Percentiles rank a stretch among this genome's conserved stretches.
Conservation (phyloP, 1,140 invertebrate species). For the Metaphire vulgaris region DNA sequence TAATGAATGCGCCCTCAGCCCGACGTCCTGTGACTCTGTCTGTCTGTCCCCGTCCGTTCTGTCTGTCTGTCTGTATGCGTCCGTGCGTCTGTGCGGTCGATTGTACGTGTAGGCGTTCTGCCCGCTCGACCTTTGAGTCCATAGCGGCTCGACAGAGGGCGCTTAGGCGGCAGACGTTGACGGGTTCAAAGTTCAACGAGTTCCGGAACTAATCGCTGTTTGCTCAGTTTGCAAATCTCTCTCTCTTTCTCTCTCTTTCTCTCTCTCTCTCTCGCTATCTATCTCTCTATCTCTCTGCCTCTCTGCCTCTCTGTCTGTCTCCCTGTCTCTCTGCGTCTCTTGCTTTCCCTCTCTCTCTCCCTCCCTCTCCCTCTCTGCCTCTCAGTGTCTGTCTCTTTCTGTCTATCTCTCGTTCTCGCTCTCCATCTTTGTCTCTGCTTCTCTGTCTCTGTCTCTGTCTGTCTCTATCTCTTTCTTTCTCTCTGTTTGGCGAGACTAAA, state of each 20-base stretch:
- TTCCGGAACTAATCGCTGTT: not conserved
- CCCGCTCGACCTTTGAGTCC: not conserved
- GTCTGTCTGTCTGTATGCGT: not conserved
- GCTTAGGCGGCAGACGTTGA: not conserved
- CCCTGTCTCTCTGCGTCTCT: not conserved
- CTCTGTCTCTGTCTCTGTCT: conserved; percentile 1
- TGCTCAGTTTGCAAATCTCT: not conserved
- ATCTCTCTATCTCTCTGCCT: not conserved
- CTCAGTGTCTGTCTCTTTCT: not conserved
- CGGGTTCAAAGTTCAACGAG: not conserved
- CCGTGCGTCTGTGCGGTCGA: not conserved
- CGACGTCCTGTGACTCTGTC: too few relatives aligned
- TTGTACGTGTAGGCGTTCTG: not conserved
- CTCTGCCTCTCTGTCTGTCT: not conserved
- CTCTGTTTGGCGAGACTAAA: too few relatives aligned
- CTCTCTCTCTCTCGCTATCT: not conserved
- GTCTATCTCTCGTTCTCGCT: not conserved
- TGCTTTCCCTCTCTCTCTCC: not conserved
- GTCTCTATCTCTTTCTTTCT: not conserved
- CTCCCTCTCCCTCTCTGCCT: not conserved
- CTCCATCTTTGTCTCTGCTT: not conserved
- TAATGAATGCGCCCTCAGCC: too few relatives aligned
- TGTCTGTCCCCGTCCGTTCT: too few relatives aligned
- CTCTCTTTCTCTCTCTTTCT: not conserved
- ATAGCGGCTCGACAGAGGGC: not conserved